phyloP scores from a whole-genome alignment of 2,113 vertebrate genomes.

The Toxotes chatareus region DNA sequence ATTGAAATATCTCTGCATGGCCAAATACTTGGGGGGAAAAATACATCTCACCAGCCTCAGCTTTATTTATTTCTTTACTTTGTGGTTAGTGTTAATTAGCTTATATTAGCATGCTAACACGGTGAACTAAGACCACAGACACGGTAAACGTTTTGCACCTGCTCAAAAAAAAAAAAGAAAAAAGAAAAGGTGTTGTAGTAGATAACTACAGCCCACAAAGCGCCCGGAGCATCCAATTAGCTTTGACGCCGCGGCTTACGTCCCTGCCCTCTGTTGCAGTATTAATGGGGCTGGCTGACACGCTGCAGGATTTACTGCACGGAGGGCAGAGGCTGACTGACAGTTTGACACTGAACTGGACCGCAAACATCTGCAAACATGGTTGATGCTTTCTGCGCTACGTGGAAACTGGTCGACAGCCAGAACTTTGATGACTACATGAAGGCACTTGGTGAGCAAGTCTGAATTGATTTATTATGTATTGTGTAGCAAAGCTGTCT shows the following conservation, averaged over 20 bases:
- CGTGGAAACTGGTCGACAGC: constrained; percentile 95
- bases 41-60: too few species aligned
- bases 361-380: constrained; percentile 78
- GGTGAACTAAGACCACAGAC: too few species aligned
- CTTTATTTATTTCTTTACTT: too few species aligned
- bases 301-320: constrained; percentile 10
- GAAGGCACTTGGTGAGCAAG: constrained; percentile 91
- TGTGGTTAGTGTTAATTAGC: neutral
- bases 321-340: neutral
- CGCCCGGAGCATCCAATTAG: constrained; percentile 68
- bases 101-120: neutral
- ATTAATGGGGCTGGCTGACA: constrained; percentile 55
- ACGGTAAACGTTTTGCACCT: too few species aligned
- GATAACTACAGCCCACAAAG: neutral
- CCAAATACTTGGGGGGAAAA: too few species aligned
- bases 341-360: constrained; percentile 11
- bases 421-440: constrained; percentile 98
- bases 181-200: neutral
- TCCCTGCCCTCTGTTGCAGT: constrained; percentile 48
- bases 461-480: neutral
- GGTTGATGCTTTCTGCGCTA: constrained; percentile 95
- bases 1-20: too few species aligned
- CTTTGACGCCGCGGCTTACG: neutral
- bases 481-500: neutral
- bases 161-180: too few species aligned